Evolutionary conservation across 2,888 invertebrate species (phyloP), one percentile per base, ranked within the genome.

Genomic region (Leucania comma): DNA sequence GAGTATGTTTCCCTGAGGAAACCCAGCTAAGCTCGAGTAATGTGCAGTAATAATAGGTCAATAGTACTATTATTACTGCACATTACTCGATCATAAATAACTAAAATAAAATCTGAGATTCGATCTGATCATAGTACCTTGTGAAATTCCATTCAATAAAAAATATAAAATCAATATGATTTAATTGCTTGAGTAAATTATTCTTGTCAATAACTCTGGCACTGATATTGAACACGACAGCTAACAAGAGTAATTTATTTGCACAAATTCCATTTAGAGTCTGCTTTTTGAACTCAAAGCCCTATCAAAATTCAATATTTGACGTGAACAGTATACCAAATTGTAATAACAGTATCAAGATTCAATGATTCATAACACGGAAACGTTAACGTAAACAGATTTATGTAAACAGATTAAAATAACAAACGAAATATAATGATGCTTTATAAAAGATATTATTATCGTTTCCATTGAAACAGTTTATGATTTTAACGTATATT

Each of bases 401-500:
- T 67, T 57, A 57, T 51, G 50, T 75, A 75, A 72, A 51, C 67
- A 68, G 53, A 14, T 26, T 24, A 67, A 67, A 62, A 73, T 80
- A 78, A 72, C 68, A 57, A 68, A 63, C 53, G 46, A 24, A 64
- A 69, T 59, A 51, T 72, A 63, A 72, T 59, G 65, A 69, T 29
- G 51, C 53, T 70, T 80, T 76, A 56, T 78, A 57, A 51, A 69
- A 64, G 29, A 38, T 62, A 66, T 38, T 62, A 66, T 38, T 54
- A 66, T 72, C 20, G 67, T 64, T 68, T 66, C 42, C 64, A 65
- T 59, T 81, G 77, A 64, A 81, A 81, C 81, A 73, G 80, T 72
- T 78, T 71, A 75, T 71, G 65, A 78, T 73, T 73, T 59, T 71
- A 53, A 70, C 64, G 46, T 86, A 58, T 84, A 80, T 85, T 86